These are phyloP conservation scores for Myrmecophaga tridactyla DNA, from an alignment of 2,113 vertebrate genomes.

Conservation along the genomic window DNA sequence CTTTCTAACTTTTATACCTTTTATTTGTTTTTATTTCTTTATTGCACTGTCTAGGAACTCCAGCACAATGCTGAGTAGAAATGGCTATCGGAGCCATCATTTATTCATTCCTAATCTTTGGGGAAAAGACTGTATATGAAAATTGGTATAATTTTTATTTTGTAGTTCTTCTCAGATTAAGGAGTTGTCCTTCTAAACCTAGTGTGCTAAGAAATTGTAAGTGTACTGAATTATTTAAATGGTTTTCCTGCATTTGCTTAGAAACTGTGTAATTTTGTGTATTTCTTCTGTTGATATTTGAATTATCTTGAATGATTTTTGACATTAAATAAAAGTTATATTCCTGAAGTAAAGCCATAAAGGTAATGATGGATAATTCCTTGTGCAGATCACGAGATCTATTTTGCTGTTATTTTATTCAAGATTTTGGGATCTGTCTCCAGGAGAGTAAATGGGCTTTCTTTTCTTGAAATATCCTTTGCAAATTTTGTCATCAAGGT, in stretches of 20 bases:
- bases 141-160: neutral
- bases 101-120: neutral
- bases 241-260: neutral
- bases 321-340: neutral
- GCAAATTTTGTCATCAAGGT: neutral
- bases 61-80: neutral
- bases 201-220: neutral
- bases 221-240: neutral
- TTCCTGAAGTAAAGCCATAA: neutral
- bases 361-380: neutral
- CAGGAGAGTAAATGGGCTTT: neutral
- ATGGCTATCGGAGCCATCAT: neutral
- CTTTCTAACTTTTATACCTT: neutral
- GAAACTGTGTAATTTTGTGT: neutral
- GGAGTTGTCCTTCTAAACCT: neutral
- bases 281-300: neutral
- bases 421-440: neutral
- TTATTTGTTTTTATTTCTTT: conserved; percentile 10
- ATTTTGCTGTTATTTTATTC: neutral
- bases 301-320: neutral
- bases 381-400: neutral
- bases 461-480: neutral
- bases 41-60: neutral
- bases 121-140: neutral
- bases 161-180: neutral